phyloP scores from a whole-genome alignment of 2,797 vertebrate species.

The Phataginus tricuspis region DNA sequence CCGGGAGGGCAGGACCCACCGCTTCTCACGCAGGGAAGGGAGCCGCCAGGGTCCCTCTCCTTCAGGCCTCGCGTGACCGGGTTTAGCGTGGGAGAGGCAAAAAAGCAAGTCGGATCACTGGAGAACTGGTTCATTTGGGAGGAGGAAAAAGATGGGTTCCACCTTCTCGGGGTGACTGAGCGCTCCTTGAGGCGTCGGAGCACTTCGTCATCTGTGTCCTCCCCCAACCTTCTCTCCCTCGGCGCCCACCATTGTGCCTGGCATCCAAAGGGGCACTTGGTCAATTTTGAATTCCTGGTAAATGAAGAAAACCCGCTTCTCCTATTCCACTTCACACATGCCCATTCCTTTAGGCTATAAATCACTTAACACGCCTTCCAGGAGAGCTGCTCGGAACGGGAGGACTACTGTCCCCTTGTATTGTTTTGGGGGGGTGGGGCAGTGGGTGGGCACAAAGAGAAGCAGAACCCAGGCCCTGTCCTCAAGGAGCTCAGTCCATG shows the following conservation, averaged over 20 bases:
- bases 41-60: slow-evolving; percentile 40
- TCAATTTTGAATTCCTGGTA: background rate
- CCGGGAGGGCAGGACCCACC: slow-evolving; percentile 36
- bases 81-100: slow-evolving; percentile 74
- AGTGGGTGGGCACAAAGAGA: background rate
- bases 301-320: background rate
- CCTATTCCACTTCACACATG: background rate
- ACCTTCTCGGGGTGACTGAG: slow-evolving; percentile 32
- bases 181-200: background rate
- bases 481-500: background rate
- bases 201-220: background rate
- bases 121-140: slow-evolving; percentile 55
- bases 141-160: slow-evolving; percentile 48
- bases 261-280: background rate
- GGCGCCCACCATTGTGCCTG: background rate
- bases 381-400: background rate
- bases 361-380: background rate
- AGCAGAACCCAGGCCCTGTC: background rate
- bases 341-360: slow-evolving; percentile 38
- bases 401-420: background rate
- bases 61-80: slow-evolving; percentile 65
- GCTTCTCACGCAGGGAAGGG: background rate
- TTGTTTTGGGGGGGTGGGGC: background rate
- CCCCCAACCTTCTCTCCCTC: background rate
- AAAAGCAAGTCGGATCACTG: slow-evolving; percentile 60